Conservation (phyloP, 2,113 vertebrate genomes). For the Meleagris gallopavo region DNA sequence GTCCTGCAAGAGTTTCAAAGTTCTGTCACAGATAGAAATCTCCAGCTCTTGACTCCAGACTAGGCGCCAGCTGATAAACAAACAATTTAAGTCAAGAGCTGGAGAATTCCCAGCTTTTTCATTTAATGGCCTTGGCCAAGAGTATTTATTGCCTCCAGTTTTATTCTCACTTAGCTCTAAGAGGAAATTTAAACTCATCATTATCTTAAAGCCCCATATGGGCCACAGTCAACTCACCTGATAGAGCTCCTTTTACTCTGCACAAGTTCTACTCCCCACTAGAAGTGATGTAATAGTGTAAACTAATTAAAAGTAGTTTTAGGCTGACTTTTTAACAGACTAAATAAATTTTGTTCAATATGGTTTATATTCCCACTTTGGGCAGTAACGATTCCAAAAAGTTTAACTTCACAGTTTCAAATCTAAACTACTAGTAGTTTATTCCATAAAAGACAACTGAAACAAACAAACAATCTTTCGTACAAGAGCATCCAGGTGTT, state of each 20-base stretch:
- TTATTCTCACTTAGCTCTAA: slow-evolving; percentile 90
- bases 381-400: slow-evolving; percentile 79
- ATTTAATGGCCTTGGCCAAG: slow-evolving; percentile 86
- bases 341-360: slow-evolving; percentile 84
- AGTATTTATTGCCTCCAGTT: slow-evolving; percentile 90
- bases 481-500: slow-evolving; percentile 2
- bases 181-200: slow-evolving; percentile 88
- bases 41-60: slow-evolving; percentile 89
- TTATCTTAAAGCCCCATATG: slow-evolving; percentile 85
- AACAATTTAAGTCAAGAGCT: slow-evolving; percentile 89
- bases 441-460: slow-evolving; percentile 51
- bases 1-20: slow-evolving; percentile 87
- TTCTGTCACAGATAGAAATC: slow-evolving; percentile 91
- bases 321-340: slow-evolving; percentile 80
- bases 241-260: slow-evolving; percentile 66
- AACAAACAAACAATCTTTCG: slow-evolving; percentile 3
- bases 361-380: slow-evolving; percentile 82
- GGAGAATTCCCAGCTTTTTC: slow-evolving; percentile 90
- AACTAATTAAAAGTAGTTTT: slow-evolving; percentile 82
- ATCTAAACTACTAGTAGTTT: slow-evolving; percentile 70
- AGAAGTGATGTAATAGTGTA: slow-evolving; percentile 79
- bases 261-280: slow-evolving; percentile 66
- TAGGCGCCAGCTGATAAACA: slow-evolving; percentile 90
- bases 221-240: slow-evolving; percentile 81
- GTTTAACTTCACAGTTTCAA: slow-evolving; percentile 77